Evolutionary conservation across 2,113 vertebrate genomes (phyloP), one percentile per base, ranked within the genome.

Genomic region (Apodemus sylvaticus): DNA sequence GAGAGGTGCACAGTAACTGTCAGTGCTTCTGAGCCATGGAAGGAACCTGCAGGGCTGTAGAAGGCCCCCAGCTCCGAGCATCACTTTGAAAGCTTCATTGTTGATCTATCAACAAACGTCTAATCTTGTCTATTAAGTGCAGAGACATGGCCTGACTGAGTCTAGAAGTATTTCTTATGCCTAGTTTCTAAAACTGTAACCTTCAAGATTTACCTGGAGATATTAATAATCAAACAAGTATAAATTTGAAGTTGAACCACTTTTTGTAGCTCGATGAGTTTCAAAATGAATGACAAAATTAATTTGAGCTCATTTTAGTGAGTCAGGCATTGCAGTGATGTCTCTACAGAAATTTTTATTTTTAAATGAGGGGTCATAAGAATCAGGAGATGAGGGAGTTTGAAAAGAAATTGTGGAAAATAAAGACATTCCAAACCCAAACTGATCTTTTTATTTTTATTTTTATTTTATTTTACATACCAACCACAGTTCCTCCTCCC

Each of bases 251-350:
- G 19, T 86, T 89, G 11, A 71, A 48, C 39, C 86, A 31, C 86
- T 78, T 95, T 91, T 48, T 91, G 4, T 64, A 48, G 6, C 3
- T 86, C 45, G 9, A 0, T 96, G 31, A 3, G 3, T 73, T 97
- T 93, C 89, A 45, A 60, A 94, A 93, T 81, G 60, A 93, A 92
- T 48, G 31, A 22, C 12, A 95, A 78, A 96, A 76, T 89, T 86
- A 87, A 58, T 48, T 82, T 5, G 9, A 31, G 42, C 7, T 83
- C 17, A 76, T 79, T 79, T 73, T 12, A 86, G 71, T 34, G 86
- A 92, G n/a, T 31, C 31, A 64, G 85, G 91, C 5, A 83, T n/a
- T 60, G 60, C 8, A 58, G 51, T 48, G 31, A 1, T 73, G 36
- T 55, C 26, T 73, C 60, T 73, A 36, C 29, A 29, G 62, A 58